These are phyloP conservation scores for Steinernema carpocapsae DNA, from an alignment of 2,888 invertebrate species.

Conservation along the genomic window DNA sequence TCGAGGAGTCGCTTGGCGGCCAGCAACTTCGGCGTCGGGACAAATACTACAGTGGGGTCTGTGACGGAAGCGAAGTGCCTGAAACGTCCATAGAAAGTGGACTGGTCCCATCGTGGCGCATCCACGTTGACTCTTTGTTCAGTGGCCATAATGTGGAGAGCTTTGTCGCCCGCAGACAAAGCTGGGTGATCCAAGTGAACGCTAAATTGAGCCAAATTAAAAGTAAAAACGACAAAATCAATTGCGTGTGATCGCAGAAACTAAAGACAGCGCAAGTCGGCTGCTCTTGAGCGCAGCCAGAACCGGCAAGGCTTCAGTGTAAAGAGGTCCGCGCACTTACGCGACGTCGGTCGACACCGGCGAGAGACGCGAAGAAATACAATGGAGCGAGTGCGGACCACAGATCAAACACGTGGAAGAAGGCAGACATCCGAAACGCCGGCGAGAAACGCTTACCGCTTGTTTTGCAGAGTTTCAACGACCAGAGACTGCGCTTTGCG, in stretches of 20 bases:
- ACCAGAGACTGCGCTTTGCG: neutral
- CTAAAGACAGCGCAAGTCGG: neutral
- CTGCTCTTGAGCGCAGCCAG: no score
- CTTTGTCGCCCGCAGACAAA: constrained; percentile 15
- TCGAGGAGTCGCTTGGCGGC: constrained; percentile 80
- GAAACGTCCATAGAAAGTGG: constrained; percentile 84
- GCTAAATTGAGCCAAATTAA: neutral
- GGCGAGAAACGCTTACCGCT: neutral
- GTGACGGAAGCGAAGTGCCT: constrained; percentile 89
- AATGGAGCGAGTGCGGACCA: constrained; percentile 17
- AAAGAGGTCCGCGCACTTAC: constrained; percentile 15
- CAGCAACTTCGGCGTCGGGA: constrained; percentile 77
- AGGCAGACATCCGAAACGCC: neutral
- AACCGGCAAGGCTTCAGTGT: constrained; percentile 9
- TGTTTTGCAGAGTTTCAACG: neutral
- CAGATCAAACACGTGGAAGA: constrained; percentile 31
- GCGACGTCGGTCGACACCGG: neutral
- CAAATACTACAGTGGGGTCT: constrained; percentile 87
- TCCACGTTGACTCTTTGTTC: constrained; percentile 32
- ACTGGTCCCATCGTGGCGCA: constrained; percentile 50
- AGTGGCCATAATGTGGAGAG: neutral
- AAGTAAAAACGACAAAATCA: neutral
- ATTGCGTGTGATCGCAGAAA: neutral
- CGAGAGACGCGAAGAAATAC: constrained; percentile 12
- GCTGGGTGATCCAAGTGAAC: constrained; percentile 6